A percentile compares a stretch with the other conserved stretches of the same genome.
phyloP scores from a whole-genome alignment of 23 tunicate species.

The Oikopleura dioica region DNA sequence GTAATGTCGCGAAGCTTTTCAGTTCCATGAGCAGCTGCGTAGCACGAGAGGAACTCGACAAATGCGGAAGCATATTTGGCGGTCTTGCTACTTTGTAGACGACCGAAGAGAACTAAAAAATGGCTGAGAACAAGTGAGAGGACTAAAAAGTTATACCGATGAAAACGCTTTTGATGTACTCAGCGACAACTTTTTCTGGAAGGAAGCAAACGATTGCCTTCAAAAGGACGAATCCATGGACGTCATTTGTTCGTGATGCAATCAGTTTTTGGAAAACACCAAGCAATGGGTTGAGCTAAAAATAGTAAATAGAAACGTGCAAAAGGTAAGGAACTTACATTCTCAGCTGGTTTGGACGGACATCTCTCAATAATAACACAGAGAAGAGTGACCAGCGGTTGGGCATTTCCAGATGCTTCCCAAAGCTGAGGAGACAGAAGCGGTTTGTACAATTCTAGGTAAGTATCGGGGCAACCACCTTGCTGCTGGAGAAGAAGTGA shows the following conservation, averaged over 20 bases:
- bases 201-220: conserved; percentile 10
- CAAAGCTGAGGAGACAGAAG: conserved; percentile 47
- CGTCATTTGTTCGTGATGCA: conserved; percentile 71
- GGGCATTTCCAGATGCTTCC: conserved; percentile 74
- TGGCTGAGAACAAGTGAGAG: no score
- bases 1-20: neutral
- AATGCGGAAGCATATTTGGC: neutral
- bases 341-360: neutral
- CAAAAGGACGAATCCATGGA: conserved; percentile 42
- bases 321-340: neutral
- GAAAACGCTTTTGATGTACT: neutral
- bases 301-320: neutral
- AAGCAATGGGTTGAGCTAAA: conserved; percentile 23
- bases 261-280: conserved; percentile 81
- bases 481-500: no score
- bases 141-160: no score
- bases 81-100: neutral
- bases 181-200: neutral
- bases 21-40: neutral
- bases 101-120: neutral
- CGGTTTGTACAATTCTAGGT: conserved; percentile 47
- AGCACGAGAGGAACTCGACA: neutral
- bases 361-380: conserved; percentile 48
- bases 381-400: conserved; percentile 45
- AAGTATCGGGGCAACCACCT: conserved; percentile 49